A percentile compares a stretch with the other conserved stretches of the same genome.
Conservation (phyloP, 2,113 vertebrate species). For the human region DNA sequence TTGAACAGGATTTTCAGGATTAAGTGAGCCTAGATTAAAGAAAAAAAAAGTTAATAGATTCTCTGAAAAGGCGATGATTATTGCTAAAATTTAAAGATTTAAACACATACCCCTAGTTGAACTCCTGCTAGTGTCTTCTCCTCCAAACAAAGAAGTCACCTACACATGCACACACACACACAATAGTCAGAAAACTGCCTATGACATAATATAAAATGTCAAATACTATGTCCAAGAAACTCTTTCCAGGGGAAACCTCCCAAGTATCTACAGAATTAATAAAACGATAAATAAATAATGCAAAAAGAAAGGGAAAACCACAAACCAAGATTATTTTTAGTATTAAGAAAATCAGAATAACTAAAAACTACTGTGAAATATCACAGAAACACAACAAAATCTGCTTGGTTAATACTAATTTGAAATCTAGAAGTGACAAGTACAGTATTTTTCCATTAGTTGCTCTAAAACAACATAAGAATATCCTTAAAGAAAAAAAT, state of each 20-base stretch:
- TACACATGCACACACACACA: conserved; percentile 70
- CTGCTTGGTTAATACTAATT: neutral
- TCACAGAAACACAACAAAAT: conserved; percentile 4
- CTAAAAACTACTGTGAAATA: conserved; percentile 26
- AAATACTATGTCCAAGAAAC: conserved; percentile 32
- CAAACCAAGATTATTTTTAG: conserved; percentile 37
- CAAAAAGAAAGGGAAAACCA: neutral
- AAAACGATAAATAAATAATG: conserved; percentile 15
- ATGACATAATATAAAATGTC: conserved; percentile 2
- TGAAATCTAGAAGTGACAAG: conserved; percentile 12
- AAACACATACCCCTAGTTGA: conserved; percentile 77
- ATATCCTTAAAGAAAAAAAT: conserved; percentile 25
- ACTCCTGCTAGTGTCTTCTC: conserved; percentile 71
- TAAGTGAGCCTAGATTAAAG: conserved; percentile 81
- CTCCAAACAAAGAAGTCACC: conserved; percentile 84
- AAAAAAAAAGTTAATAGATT: conserved; percentile 48
- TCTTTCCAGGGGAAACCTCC: conserved; percentile 1
- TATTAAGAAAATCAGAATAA: conserved; percentile 42
- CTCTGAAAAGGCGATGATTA: conserved; percentile 32
- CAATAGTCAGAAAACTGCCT: conserved; percentile 6
- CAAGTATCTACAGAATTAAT: conserved; percentile 17
- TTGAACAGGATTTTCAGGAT: conserved; percentile 86
- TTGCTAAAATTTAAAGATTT: conserved; percentile 40
- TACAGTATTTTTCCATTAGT: neutral
- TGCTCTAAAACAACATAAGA: neutral